These are phyloP conservation scores for Chaenocephalus aceratus DNA, from an alignment of 2,113 vertebrate species.

Conservation along the genomic window DNA sequence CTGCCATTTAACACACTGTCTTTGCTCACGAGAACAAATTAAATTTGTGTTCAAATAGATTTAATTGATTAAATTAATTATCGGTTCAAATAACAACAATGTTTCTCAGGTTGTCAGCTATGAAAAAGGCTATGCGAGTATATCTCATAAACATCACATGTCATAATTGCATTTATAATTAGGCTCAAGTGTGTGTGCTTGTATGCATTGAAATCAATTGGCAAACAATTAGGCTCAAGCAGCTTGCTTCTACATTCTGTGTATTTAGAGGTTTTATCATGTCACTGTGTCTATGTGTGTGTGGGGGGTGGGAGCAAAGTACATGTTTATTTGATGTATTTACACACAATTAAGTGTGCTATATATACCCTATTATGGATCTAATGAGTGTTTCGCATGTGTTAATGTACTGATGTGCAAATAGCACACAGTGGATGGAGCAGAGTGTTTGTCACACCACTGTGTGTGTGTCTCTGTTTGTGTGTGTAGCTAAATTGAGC, in stretches of 20 bases:
- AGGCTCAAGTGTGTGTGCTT: background rate
- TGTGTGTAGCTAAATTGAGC: conserved; percentile 37
- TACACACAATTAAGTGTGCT: conserved; percentile 29
- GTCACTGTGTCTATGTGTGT: background rate
- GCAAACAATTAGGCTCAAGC: background rate
- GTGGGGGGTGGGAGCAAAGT: background rate
- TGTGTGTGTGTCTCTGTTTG: conserved; percentile 33
- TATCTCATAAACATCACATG: background rate
- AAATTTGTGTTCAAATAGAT: background rate
- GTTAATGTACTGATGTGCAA: conserved; percentile 49
- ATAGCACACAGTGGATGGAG: conserved; percentile 28
- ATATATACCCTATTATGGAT: conserved; percentile 22
- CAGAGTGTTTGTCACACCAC: conserved; percentile 41
- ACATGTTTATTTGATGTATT: conserved; percentile 22
- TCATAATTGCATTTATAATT: background rate
- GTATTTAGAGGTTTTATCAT: background rate
- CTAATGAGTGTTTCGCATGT: conserved; percentile 38
- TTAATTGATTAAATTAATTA: conserved; percentile 12
- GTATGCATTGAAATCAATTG: too few relatives aligned
- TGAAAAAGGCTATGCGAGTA: background rate
- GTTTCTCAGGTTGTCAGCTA: background rate
- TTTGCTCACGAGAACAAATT: conserved; percentile 15
- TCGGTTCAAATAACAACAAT: background rate
- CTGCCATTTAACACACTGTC: conserved; percentile 3
- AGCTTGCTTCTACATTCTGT: background rate